phyloP scores from a whole-genome alignment of 2,888 invertebrate genomes.

The Halictus ligatus region DNA sequence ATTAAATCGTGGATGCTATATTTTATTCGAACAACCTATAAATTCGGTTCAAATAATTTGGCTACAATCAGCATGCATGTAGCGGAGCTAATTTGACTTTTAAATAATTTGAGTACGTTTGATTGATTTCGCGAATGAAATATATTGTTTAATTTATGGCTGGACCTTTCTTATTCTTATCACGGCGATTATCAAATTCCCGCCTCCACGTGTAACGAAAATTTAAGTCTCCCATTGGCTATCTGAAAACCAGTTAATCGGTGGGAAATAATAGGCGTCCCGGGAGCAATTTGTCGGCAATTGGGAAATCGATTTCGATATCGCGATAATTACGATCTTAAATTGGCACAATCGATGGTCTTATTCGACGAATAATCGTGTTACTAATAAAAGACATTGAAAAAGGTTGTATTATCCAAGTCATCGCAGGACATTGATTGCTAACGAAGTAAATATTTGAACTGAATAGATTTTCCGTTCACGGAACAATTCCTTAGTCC shows the following conservation, averaged over 20 bases:
- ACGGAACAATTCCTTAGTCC: background rate
- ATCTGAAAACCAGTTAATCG: background rate
- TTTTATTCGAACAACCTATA: no score
- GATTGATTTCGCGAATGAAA: background rate
- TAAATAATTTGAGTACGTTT: background rate
- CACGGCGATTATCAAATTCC: background rate
- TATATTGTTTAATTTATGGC: background rate
- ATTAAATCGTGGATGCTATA: no score
- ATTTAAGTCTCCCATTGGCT: background rate
- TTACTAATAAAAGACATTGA: background rate
- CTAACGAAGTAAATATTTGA: background rate
- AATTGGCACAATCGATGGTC: background rate
- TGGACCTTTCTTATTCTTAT: background rate
- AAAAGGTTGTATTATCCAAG: background rate
- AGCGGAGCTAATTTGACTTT: background rate
- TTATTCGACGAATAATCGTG: background rate
- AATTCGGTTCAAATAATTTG: no score
- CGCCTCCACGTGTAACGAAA: background rate
- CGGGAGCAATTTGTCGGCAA: background rate
- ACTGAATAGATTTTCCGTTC: background rate
- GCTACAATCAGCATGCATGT: background rate
- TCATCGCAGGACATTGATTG: background rate
- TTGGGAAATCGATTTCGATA: slow-evolving; percentile 18
- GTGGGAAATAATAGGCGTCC: background rate
- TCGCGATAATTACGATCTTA: background rate